These are phyloP conservation scores for Dipodomys spectabilis DNA, from an alignment of 2,113 vertebrate species.

Conservation along the genomic window DNA sequence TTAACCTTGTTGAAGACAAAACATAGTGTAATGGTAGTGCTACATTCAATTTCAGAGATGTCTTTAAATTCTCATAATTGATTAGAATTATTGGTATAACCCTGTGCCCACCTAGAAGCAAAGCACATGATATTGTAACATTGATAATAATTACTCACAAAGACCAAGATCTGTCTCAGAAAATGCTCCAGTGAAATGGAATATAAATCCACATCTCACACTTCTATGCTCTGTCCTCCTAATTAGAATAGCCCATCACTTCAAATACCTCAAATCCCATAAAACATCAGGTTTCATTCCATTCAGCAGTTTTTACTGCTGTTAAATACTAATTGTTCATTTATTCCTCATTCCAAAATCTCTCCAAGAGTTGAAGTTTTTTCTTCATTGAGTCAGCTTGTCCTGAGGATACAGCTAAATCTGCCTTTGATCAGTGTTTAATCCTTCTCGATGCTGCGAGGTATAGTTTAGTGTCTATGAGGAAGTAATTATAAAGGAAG, in stretches of 20 bases:
- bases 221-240: neutral
- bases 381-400: conserved; percentile 87
- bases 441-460: conserved; percentile 86
- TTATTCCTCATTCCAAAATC: conserved; percentile 83
- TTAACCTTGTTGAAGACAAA: conserved; percentile 4
- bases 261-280: conserved; percentile 26
- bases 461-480: conserved; percentile 81
- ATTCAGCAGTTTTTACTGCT: conserved; percentile 68
- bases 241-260: conserved; percentile 57
- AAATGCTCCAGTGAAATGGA: conserved; percentile 69
- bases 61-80: conserved; percentile 11
- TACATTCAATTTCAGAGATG: neutral
- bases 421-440: conserved; percentile 92
- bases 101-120: neutral
- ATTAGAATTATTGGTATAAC: neutral
- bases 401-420: conserved; percentile 89
- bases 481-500: conserved; percentile 83
- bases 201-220: conserved; percentile 56
- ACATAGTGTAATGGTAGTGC: neutral
- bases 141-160: conserved; percentile 80
- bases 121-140: conserved; percentile 74
- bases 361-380: conserved; percentile 78
- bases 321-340: conserved; percentile 83
- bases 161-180: conserved; percentile 52
- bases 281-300: conserved; percentile 46